Evolutionary conservation across 1,140 invertebrate species (phyloP), one percentile per base, ranked within the genome.

Genomic region (Ephestia elutella): DNA sequence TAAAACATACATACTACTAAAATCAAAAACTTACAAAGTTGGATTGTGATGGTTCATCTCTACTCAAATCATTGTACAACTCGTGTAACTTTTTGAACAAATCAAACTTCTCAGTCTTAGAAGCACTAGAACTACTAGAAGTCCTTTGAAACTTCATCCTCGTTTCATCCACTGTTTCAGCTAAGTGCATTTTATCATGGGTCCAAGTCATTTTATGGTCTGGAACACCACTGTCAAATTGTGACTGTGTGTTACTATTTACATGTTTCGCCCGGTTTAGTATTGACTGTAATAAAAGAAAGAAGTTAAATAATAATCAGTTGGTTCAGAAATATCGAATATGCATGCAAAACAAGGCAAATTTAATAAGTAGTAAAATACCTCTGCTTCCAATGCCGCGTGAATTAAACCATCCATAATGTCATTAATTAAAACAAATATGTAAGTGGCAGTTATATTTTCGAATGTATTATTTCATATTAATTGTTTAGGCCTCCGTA

Each of bases 21-120:
- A 7, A 53, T 25, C 4, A 11, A 44, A 38, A 55, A 87, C 87
- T 86, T 69, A 90, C 89, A 80, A 83, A 89, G 65, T 82, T 89
- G n/a, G 72, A 64, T 65, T 89, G 87, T 62, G 84, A 77, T 49
- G 77, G 62, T 75, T 89, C 89, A 75, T 90, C 86, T 68, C 78
- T 79, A 75, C 83, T 89, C 57, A 89, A 77, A 44, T 89, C 89
- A 75, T 81, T 86, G 57, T 91, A 91, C 30, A 91, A 73, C 73
- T 91, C 90, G 76, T 89, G 90, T 53, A 92, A 85, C 71, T 91
- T 91, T 66, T 91, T 90, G 69, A 91, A 90, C 63, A 92, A 89
- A 82, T 92, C 90, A 69, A 92, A 90, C 68, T 87, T 89, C 66
- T 82, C 85, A 56, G 67, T 60, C 65, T 89, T 90, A 15, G 79